Percentiles rank a stretch among this genome's conserved stretches.
Evolutionary conservation across 2,797 vertebrate genomes (phyloP).

Genomic region (Sebastiscus albofasciatus): DNA sequence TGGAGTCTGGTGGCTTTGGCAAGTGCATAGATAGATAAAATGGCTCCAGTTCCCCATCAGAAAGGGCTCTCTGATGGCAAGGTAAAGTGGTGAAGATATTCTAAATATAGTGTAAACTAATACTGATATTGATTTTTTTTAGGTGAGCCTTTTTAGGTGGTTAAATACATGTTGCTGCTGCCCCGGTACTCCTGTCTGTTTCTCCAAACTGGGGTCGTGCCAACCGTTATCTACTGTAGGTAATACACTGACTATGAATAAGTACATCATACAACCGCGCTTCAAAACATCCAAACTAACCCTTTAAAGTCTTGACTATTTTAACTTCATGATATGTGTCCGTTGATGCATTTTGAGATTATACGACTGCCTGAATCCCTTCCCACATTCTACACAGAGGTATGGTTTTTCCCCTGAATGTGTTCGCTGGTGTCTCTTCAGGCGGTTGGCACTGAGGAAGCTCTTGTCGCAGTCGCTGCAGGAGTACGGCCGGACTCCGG

Average conservation of each 20-base stretch:
- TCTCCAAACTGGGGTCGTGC: too few relatives aligned
- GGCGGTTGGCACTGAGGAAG: slow-evolving; percentile 80
- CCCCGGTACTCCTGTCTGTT: too few relatives aligned
- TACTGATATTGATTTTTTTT: too few relatives aligned
- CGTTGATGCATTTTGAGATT: slow-evolving; percentile 81
- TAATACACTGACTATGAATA: neutral
- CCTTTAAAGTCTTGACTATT: neutral
- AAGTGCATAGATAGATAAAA: neutral
- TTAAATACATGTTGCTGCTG: too few relatives aligned
- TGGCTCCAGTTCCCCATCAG: too few relatives aligned
- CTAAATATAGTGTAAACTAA: too few relatives aligned
- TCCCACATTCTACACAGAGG: slow-evolving; percentile 73
- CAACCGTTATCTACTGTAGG: neutral
- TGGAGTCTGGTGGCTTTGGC: neutral
- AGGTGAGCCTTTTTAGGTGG: too few relatives aligned
- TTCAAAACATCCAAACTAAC: neutral
- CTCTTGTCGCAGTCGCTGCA: slow-evolving; percentile 79
- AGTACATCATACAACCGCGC: neutral
- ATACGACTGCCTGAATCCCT: slow-evolving; percentile 77
- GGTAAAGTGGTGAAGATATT: too few relatives aligned
- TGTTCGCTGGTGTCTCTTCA: slow-evolving; percentile 80
- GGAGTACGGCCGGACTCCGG: slow-evolving; percentile 74
- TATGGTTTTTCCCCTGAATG: slow-evolving; percentile 79
- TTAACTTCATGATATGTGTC: slow-evolving; percentile 64
- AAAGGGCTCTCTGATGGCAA: too few relatives aligned